phyloP scores from a whole-genome alignment of 2,797 vertebrate genomes.

The Falco peregrinus region DNA sequence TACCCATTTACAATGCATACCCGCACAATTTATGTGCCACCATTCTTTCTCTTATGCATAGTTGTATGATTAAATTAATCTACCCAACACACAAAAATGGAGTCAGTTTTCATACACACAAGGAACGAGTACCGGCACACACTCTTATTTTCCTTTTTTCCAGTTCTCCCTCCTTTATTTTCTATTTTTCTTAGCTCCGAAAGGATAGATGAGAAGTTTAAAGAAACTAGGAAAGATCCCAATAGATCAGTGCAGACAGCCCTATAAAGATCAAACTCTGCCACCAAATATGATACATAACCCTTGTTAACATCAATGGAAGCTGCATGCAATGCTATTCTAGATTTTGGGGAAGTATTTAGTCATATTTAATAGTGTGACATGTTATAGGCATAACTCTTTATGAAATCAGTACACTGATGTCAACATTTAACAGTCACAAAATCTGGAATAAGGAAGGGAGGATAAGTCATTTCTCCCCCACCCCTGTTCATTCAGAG shows the following conservation, averaged over 20 bases:
- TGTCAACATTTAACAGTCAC: constrained; percentile 26
- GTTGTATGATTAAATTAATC: constrained; percentile 75
- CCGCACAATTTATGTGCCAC: constrained; percentile 67
- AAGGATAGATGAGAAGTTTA: constrained; percentile 57
- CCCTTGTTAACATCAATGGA: background rate
- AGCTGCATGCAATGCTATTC: constrained; percentile 36
- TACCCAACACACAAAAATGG: constrained; percentile 60
- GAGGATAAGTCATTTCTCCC: background rate
- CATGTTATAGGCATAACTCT: background rate
- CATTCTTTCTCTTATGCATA: constrained; percentile 78
- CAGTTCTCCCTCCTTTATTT: constrained; percentile 62
- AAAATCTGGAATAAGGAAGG: background rate
- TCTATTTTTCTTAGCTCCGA: constrained; percentile 56
- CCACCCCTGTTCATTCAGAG: background rate
- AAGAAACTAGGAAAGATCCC: constrained; percentile 50
- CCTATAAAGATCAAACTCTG: constrained; percentile 28
- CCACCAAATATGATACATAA: constrained; percentile 20
- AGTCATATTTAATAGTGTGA: background rate
- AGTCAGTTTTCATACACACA: constrained; percentile 68
- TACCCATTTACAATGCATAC: constrained; percentile 70
- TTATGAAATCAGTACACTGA: background rate
- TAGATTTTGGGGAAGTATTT: constrained; percentile 6
- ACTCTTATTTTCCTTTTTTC: background rate
- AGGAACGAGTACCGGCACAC: constrained; percentile 55
- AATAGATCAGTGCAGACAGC: constrained; percentile 59